Evolutionary conservation across 1,140 invertebrate species (phyloP).

Genomic region (Drosophila nannoptera): DNA sequence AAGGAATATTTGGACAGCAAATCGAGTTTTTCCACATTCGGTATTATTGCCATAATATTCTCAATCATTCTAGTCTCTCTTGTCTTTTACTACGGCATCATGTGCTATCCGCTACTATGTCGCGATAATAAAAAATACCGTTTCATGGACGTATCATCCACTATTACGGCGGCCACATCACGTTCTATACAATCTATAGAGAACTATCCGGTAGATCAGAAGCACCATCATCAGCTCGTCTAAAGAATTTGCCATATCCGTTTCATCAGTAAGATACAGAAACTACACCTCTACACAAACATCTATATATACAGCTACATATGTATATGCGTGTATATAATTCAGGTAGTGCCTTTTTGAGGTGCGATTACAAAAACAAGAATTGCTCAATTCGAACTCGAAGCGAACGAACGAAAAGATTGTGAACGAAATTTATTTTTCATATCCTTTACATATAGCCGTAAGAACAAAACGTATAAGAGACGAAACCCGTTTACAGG

Average conservation of each 20-base stretch:
- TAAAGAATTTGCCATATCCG: conserved; percentile 27
- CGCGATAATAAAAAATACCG: conserved; percentile 82
- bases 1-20: conserved; percentile 78
- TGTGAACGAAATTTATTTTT: conserved; percentile 9
- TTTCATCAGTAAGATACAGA: background rate
- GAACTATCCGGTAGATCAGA: conserved; percentile 73
- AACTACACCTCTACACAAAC: background rate
- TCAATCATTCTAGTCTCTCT: conserved; percentile 80
- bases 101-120: conserved; percentile 83
- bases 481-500: conserved; percentile 33
- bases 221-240: conserved; percentile 67
- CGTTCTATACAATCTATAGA: conserved; percentile 77
- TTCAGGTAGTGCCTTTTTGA: background rate
- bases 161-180: conserved; percentile 79
- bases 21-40: conserved; percentile 82
- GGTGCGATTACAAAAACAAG: background rate
- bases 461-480: background rate
- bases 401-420: background rate
- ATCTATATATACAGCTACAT: no score
- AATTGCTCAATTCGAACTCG: background rate
- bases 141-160: conserved; percentile 81
- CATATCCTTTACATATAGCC: conserved; percentile 1
- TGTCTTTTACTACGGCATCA: conserved; percentile 82
- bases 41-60: conserved; percentile 81
- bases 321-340: background rate